Base-by-base conservation (phyloP, 2,888 invertebrate species). In the Drosophila anceps region DNA sequence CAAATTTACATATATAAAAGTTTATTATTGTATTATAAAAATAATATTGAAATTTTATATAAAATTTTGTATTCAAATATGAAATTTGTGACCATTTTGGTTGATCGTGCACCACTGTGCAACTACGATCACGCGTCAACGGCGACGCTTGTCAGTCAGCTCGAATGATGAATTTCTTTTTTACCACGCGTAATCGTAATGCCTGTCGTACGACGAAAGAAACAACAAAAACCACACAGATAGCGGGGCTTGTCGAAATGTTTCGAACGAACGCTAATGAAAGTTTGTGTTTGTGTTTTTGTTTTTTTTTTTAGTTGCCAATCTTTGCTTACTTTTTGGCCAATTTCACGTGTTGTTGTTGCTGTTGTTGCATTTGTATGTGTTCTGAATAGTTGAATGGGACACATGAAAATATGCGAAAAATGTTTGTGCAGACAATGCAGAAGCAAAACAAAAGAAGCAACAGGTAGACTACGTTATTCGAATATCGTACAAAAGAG, bases 121-220 rank as follows among this genome's bases (percentile, higher is more conserved):
- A 48, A 29, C 59, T 27, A 44, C 50, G 48, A 66, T 75, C 69
- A 72, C 44, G 39, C 65, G 69, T 60, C 69, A 59, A 74, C 80
- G 57, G 72, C 50, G 69, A 55, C 69, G 74, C 62, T 71, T 76
- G 76, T 79, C 79, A 78, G 59, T 69, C 67, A 50, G 67, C 46
- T 29, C 63, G 62, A 85, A 84, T 89, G 84, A 84, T 87, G 89
- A 77, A 87, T 84, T 84, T 84, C 89, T 89, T 88, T 84, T 88
- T 86, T 86, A 69, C 65, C 78, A 83, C 43, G 73, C 72, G 79
- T 82, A 86, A 78, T 83, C 76, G 69, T 69, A 69, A 54, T 62
- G 53, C 48, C 60, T 39, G 74, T 62, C 31, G 53, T 35, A 43
- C 33, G 37, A 33, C 15, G n/a, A 27, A 27, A 9, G 18, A 20